These are phyloP conservation scores for Neostethus bicornis DNA, from an alignment of 2,797 vertebrate genomes.

Conservation along the genomic window DNA sequence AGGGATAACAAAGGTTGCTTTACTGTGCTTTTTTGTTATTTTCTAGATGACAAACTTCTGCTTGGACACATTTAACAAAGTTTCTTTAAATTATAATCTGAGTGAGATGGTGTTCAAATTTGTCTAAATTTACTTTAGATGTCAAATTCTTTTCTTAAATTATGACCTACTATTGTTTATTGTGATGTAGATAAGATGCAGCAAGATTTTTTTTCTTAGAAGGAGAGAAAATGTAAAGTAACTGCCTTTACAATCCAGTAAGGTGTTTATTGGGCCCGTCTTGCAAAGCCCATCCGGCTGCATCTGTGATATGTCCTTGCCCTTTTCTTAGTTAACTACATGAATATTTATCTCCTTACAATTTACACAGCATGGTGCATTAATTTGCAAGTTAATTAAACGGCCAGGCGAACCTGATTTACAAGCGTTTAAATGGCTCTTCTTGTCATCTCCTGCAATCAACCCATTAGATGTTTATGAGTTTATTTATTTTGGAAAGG, in stretches of 20 bases:
- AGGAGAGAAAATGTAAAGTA: conserved; percentile 74
- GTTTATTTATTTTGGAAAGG: conserved; percentile 50
- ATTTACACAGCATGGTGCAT: conserved; percentile 70
- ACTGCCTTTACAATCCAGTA: conserved; percentile 71
- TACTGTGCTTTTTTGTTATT: conserved; percentile 49
- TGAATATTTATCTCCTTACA: conserved; percentile 72
- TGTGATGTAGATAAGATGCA: conserved; percentile 30
- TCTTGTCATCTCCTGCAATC: conserved; percentile 36
- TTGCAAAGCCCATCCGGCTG: conserved; percentile 47
- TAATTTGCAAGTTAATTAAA: conserved; percentile 81
- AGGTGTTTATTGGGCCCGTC: conserved; percentile 41
- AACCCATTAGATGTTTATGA: conserved; percentile 54
- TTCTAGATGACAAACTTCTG: conserved; percentile 26
- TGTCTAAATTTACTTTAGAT: conserved; percentile 1
- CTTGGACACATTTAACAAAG: conserved; percentile 24
- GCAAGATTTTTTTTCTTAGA: conserved; percentile 45
- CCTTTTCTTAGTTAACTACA: conserved; percentile 66
- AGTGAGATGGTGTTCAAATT: background rate
- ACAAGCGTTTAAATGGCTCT: conserved; percentile 62
- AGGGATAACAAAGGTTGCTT: conserved; percentile 52
- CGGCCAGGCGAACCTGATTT: conserved; percentile 67
- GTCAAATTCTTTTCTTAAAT: conserved; percentile 25
- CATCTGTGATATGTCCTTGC: conserved; percentile 60
- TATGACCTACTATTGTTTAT: conserved; percentile 31
- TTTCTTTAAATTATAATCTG: conserved; percentile 3